A percentile compares a stretch with the other conserved stretches of the same genome.
Evolutionary conservation across 2,888 invertebrate species (phyloP).

Genomic region (Erebia epiphron): DNA sequence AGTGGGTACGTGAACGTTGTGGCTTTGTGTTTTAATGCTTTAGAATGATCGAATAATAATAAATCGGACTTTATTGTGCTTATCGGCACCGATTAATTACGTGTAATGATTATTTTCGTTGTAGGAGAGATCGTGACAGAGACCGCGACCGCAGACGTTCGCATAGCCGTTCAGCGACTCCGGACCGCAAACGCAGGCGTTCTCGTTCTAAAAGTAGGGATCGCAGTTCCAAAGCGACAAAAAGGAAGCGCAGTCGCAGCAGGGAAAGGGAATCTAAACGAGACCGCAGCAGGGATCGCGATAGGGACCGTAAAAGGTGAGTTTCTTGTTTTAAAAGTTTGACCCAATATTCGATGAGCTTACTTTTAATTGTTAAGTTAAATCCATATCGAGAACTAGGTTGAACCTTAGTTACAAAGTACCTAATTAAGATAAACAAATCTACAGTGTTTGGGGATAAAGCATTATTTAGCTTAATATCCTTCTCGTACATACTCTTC

Average conservation of each 20-base stretch:
- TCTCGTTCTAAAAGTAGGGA: conserved; percentile 84
- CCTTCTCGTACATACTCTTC: too few relatives aligned
- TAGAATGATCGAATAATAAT: neutral
- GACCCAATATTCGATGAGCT: neutral
- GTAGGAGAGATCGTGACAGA: conserved; percentile 71
- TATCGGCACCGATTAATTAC: too few relatives aligned
- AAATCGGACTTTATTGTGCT: neutral
- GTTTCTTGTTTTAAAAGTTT: conserved; percentile 2
- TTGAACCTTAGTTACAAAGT: too few relatives aligned
- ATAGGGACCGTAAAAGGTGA: conserved; percentile 74
- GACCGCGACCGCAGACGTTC: conserved; percentile 82
- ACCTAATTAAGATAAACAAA: too few relatives aligned
- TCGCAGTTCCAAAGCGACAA: conserved; percentile 81
- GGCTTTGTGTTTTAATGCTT: conserved; percentile 8
- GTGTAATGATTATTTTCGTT: conserved; percentile 3
- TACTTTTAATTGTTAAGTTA: neutral
- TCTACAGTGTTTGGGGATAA: too few relatives aligned
- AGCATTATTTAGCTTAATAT: too few relatives aligned
- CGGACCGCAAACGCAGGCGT: conserved; percentile 81
- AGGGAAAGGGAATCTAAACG: conserved; percentile 85
- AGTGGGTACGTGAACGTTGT: conserved; percentile 62
- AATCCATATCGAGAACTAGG: too few relatives aligned
- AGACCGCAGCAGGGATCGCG: conserved; percentile 77
- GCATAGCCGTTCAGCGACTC: conserved; percentile 82
- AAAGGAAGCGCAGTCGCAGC: conserved; percentile 86